Base-by-base conservation (phyloP, 2,888 invertebrate species). In the Hydropsyche betteni region DNA sequence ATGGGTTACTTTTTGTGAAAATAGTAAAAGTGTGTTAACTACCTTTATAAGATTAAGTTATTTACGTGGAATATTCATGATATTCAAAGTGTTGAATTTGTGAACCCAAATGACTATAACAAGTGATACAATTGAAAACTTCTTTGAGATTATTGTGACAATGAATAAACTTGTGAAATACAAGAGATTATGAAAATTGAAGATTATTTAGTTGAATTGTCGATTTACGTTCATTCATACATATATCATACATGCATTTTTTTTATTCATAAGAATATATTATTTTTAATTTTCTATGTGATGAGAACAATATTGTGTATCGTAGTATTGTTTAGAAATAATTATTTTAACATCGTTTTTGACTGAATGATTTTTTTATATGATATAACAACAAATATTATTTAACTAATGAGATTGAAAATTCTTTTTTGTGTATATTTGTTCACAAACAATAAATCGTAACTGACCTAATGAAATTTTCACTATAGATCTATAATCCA, bases 11-110 rank as follows among this genome's bases (percentile, higher is more conserved):
- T 44, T 50, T 44, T 50, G 51, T 69, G 50, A 24, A 50, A 51
- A 69, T 50, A 69, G 33, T 64, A 64, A 16, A 69, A 69, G 51
- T 51, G 69, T 69, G 69, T 69, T 69, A 69, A 69, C 51, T 69
- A 69, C 69, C 24, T 69, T 69, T 69, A 44, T 50, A 69, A 69
- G 51, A 51, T 69, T 44, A 16, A 69, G 51, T 69, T 51, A 51
- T 69, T 51, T 51, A 69, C 14, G 33, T 50, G 44, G 16, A 16
- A 69, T 24, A 14, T 68, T 68, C 14, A 68, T 38, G 38, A 14
- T 61, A 16, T 64, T 64, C 64, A 36, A 24, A 58, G 64, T 64
- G 64, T 36, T 64, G 36, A 36, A 64, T 64, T 64, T 64, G 64
- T 64, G 64, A 34, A 64, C 64, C 8, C 8, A 36, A 36, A 64